These are phyloP conservation scores for Euplagia quadripunctaria DNA, from an alignment of 2,888 invertebrate species.

Conservation along the genomic window DNA sequence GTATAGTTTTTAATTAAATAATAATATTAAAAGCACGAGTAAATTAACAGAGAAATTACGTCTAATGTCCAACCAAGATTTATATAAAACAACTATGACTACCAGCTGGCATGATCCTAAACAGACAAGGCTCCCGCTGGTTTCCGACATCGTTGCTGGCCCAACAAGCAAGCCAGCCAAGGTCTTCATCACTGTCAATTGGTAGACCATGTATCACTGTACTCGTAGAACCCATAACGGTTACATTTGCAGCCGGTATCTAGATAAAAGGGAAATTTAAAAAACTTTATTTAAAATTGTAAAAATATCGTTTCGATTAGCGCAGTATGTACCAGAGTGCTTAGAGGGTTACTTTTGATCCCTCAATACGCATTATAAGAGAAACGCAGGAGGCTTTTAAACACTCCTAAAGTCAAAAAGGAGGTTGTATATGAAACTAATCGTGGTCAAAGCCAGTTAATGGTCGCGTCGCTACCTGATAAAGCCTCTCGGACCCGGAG, in stretches of 20 bases:
- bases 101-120: constrained; percentile 94
- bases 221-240: constrained; percentile 85
- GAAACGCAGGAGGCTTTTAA: neutral
- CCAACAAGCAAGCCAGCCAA: constrained; percentile 96
- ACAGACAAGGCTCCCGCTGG: constrained; percentile 93
- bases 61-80: neutral
- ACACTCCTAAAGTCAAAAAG: neutral
- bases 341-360: neutral
- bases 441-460: too few relatives aligned
- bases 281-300: neutral
- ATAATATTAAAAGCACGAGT: too few relatives aligned
- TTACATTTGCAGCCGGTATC: constrained; percentile 87
- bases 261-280: constrained; percentile 23
- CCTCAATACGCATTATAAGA: neutral
- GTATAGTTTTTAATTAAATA: too few relatives aligned
- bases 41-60: neutral
- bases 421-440: too few relatives aligned
- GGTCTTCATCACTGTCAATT: constrained; percentile 87
- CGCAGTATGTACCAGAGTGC: neutral
- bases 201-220: constrained; percentile 88
- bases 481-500: too few relatives aligned
- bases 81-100: constrained; percentile 37
- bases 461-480: too few relatives aligned
- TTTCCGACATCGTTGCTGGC: constrained; percentile 94
- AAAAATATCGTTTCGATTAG: neutral